These are phyloP conservation scores for Cetonia aurata DNA, from an alignment of 2,888 invertebrate species.

Conservation along the genomic window DNA sequence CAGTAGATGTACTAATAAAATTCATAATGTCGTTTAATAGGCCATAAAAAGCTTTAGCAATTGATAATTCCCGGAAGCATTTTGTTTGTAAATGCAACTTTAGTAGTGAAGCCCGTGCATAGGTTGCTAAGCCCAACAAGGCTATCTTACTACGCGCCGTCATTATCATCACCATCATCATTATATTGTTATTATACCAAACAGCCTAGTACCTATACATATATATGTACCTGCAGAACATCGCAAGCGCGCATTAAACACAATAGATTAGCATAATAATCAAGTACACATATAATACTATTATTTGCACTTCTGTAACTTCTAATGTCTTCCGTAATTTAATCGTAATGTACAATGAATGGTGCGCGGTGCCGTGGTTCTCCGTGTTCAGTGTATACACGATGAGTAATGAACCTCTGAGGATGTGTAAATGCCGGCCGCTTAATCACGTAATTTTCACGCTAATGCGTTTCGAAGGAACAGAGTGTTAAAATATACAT, in stretches of 20 bases:
- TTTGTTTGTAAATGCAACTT: no score
- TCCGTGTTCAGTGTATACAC: not conserved
- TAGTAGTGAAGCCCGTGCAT: no score
- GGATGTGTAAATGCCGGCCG: conserved; percentile 39
- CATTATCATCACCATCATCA: not conserved
- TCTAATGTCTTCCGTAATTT: conserved; percentile 56
- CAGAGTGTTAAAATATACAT: not conserved
- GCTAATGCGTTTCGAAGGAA: conserved; percentile 38
- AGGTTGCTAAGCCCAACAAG: no score
- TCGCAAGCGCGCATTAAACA: conserved; percentile 9
- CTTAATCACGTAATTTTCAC: conserved; percentile 44
- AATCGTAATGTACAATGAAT: conserved; percentile 49
- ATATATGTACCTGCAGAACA: not conserved
- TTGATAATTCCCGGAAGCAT: no score
- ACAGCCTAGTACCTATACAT: not conserved
- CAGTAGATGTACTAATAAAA: no score
- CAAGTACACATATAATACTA: conserved; percentile 45
- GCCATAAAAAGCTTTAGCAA: no score
- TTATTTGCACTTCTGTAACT: conserved; percentile 53
- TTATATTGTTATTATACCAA: conserved; percentile 3
- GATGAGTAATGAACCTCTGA: conserved; percentile 47
- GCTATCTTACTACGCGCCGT: no score
- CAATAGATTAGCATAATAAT: conserved; percentile 43
- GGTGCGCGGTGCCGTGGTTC: not conserved
- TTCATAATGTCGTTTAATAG: no score